Conservation (phyloP, 2,888 invertebrate genomes). For the Beris chalybata region DNA sequence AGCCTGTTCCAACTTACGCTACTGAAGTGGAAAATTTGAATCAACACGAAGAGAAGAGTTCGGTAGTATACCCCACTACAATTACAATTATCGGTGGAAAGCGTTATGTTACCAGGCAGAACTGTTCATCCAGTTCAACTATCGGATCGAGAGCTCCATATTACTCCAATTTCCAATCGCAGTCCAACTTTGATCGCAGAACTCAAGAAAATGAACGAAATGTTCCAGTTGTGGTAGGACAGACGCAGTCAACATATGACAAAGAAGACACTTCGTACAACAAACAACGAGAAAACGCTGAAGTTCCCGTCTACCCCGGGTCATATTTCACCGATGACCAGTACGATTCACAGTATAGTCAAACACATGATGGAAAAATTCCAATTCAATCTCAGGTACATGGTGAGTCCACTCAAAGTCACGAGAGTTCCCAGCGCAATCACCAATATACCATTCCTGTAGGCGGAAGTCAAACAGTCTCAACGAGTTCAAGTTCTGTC, state of each 20-base stretch:
- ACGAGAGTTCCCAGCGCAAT: slow-evolving; percentile 14
- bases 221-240: slow-evolving; percentile 20
- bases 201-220: slow-evolving; percentile 9
- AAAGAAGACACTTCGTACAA: slow-evolving; percentile 1
- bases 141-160: background rate
- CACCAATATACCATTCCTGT: slow-evolving; percentile 9
- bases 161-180: background rate
- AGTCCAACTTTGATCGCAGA: background rate
- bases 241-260: slow-evolving; percentile 5
- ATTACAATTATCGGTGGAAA: slow-evolving; percentile 52
- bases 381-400: slow-evolving; percentile 10
- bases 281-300: slow-evolving; percentile 13
- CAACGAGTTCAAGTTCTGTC: background rate
- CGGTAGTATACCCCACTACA: slow-evolving; percentile 47
- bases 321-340: slow-evolving; percentile 30
- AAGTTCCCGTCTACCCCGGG: slow-evolving; percentile 32
- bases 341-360: slow-evolving; percentile 23
- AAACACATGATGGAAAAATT: slow-evolving; percentile 3
- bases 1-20: slow-evolving; percentile 20
- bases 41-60: slow-evolving; percentile 44
- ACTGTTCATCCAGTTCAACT: slow-evolving; percentile 48
- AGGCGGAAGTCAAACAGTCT: slow-evolving; percentile 11
- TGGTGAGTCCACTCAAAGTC: slow-evolving; percentile 2
- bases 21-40: slow-evolving; percentile 42
- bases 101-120: slow-evolving; percentile 51